Base-by-base conservation (phyloP, 1,140 invertebrate genomes). In the Lordiphosa collinella region DNA sequence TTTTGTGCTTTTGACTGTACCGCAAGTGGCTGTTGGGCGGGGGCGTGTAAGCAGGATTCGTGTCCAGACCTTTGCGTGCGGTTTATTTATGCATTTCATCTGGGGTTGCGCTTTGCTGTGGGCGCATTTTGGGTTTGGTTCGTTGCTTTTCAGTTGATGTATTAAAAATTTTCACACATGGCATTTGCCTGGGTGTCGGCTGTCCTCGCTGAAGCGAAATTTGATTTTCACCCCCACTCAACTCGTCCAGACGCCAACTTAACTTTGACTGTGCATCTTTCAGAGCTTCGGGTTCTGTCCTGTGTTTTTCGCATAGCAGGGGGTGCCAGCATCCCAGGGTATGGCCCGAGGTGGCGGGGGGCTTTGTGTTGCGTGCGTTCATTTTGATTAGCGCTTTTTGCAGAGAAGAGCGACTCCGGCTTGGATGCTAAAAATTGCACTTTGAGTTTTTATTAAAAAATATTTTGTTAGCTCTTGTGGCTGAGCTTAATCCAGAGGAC, bases 61-160 rank as follows among this genome's bases (percentile, higher is more conserved):
- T 52, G 64, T 63, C 52, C 55, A 48, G 58, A 31, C 70, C 58
- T 46, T 64, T 41, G 69, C 53, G 64, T 72, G 55, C 65, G 58
- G 72, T 82, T 82, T 84, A 82, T 82, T 82, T 82, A 82, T 82
- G 78, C 78, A 82, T 82, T 82, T 82, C 78, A 82, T 82, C 84
- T 82, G 61, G 67, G 78, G 44, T 46, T 47, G 43, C 53, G 46
- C 57, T 56, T 49, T 66, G 48, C 57, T 49, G 64, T 47, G 59
- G 50, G 59, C 49, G 55, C 22, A 4, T 36, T 54, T 44, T 66
- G 44, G 44, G 50, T 63, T 50, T 55, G 40, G 32, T 34, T 53
- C 36, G 52, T 57, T 67, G 62, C 63, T 53, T 82, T 82, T 84
- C 71, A 84, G 76, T 84, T 82, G 76, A 82, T 82, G 63, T 82